Evolutionary conservation across 2,888 invertebrate species (phyloP).

Genomic region (Calameuta filiformis): DNA sequence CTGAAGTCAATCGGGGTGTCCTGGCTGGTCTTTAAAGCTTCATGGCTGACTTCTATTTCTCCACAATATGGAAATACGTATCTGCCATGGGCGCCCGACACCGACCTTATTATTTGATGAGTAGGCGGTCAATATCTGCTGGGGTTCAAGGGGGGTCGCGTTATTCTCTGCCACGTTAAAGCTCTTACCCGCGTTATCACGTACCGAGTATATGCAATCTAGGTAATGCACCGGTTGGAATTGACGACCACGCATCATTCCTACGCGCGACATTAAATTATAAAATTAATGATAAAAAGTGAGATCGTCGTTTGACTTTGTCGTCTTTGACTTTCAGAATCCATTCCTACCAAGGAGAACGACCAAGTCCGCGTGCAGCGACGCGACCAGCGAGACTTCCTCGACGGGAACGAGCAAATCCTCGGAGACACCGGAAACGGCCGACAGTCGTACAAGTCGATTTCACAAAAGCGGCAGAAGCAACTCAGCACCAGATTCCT

Average conservation of each 20-base stretch:
- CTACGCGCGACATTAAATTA: neutral
- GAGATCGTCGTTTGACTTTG: neutral
- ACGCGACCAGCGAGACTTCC: conserved; percentile 34
- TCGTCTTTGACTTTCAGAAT: conserved; percentile 63
- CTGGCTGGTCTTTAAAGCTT: neutral
- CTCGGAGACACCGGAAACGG: conserved; percentile 27
- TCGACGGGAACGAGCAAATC: conserved; percentile 26
- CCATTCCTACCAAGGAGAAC: conserved; percentile 67
- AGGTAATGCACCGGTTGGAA: neutral
- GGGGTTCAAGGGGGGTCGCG: conserved; percentile 37
- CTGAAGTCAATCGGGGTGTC: neutral
- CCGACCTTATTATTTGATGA: conserved; percentile 30
- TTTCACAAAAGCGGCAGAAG: conserved; percentile 76
- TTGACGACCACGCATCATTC: neutral
- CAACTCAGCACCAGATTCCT: conserved; percentile 81
- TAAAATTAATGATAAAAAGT: neutral
- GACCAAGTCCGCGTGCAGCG: conserved; percentile 52
- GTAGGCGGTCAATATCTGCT: conserved; percentile 37
- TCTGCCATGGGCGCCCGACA: neutral
- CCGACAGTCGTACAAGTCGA: conserved; percentile 66
- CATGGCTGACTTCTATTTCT: neutral
- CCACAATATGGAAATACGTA: conserved; percentile 5
- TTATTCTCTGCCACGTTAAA: neutral
- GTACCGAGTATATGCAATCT: neutral
- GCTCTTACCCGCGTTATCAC: neutral